Evolutionary conservation across 2,888 invertebrate genomes (phyloP), one percentile per base, ranked within the genome.

Genomic region (Oscheius sp.): DNA sequence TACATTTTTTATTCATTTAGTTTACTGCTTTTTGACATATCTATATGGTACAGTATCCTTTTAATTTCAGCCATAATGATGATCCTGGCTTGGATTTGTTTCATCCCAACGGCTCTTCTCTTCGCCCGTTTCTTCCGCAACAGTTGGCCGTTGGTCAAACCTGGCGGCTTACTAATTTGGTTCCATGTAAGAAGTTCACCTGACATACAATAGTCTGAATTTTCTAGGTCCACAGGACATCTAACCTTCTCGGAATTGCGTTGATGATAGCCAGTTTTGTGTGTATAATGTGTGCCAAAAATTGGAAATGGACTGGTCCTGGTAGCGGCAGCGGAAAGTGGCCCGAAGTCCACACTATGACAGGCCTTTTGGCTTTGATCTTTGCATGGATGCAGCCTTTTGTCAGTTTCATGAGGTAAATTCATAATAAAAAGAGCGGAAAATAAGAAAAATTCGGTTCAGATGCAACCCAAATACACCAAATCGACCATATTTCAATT

Each of bases 331-430:
- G 43, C 16, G 12, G 23, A 6, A 74, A 74, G 45, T 80, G 77
- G 77, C 58, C 66, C 45, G 76, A 76, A 52, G 69, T 56, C 7
- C 79, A 80, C 53, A 74, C 77, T n/a, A 76, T 79, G 23, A 73
- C 77, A 9, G 84, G 84, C 52, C 56, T 84, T 5, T 73, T 81
- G 46, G 72, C 84, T 0, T 27, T 80, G 16, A 70, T 79, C 35
- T 75, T 84, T 41, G 82, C 78, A 3, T 84, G 80, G 80, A 23
- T 79, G 12, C 84, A 84, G 53, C 84, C 84, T 9, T 79, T 84
- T 63, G 77, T 82, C 70, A 77, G 80, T 56, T 74, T 78, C 12
- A 69, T 77, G 25, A 66, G 79, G 72, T 35, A 9, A 3, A 35
- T 35, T 35, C 9, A 76, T 18, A 13, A 18, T 18, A n/a, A 45